Evolutionary conservation across 2,113 vertebrate species (phyloP).

Genomic region (Emydocephalus ijimae): DNA sequence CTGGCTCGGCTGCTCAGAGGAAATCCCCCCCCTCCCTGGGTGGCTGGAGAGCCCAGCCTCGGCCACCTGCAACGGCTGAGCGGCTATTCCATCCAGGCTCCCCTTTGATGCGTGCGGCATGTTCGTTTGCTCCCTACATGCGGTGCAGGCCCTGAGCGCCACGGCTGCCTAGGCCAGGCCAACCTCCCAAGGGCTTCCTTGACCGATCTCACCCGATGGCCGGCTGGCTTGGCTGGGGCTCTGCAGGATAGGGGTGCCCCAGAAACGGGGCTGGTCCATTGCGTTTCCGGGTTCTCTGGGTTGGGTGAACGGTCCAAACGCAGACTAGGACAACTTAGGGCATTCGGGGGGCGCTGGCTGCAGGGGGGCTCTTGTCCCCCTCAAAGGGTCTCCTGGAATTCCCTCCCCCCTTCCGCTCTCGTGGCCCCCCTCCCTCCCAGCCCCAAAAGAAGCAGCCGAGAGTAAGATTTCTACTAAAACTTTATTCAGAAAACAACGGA

Average conservation of each 20-base stretch:
- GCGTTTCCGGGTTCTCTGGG: not conserved
- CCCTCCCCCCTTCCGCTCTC: not conserved
- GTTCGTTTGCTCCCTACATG: no score
- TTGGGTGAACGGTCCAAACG: not conserved
- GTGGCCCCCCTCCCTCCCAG: not conserved
- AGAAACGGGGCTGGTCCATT: not conserved
- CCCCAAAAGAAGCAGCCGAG: not conserved
- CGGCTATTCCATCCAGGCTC: not conserved
- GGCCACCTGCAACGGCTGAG: not conserved
- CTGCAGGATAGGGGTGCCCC: fast-evolving
- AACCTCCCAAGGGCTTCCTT: not conserved
- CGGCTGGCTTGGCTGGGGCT: not conserved
- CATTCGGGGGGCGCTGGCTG: not conserved
- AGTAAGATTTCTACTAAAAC: slow-evolving; percentile 57
- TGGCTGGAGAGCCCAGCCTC: not conserved
- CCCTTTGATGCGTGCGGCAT: no score
- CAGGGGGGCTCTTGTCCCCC: not conserved
- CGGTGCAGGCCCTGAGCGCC: not conserved
- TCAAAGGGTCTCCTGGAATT: not conserved
- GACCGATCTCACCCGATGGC: not conserved
- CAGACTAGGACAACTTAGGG: not conserved
- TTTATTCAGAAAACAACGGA: slow-evolving; percentile 67
- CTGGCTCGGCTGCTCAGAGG: not conserved
- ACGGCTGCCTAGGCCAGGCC: not conserved
- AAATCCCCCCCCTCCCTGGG: not conserved